A percentile compares a stretch with the other conserved stretches of the same genome.
Evolutionary conservation across 2,888 invertebrate genomes (phyloP).

Genomic region (Choristoneura rosaceana): DNA sequence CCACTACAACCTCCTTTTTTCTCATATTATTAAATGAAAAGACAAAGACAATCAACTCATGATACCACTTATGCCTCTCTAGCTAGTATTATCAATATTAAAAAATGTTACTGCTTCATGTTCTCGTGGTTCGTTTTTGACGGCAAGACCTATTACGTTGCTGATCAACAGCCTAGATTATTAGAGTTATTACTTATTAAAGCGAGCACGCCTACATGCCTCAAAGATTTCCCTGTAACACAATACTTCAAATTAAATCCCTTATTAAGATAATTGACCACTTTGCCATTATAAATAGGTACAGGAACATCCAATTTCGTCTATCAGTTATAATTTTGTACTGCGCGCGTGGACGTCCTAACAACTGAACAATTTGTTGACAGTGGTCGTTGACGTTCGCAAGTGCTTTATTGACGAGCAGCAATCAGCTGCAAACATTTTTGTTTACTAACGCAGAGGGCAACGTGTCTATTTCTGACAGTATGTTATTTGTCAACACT

Average conservation of each 20-base stretch:
- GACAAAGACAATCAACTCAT: no score
- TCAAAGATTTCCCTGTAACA: no score
- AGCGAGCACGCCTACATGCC: no score
- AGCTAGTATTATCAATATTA: no score
- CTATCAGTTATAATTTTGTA: background rate
- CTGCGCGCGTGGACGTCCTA: background rate
- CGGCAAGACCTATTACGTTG: no score
- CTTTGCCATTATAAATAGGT: background rate
- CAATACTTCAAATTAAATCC: background rate
- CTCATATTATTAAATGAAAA: no score
- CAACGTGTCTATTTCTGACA: background rate
- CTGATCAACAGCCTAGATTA: no score
- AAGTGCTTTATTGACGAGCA: background rate
- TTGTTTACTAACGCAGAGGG: background rate
- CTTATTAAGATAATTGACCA: background rate
- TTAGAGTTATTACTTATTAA: no score
- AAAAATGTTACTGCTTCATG: no score
- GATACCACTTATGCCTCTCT: no score
- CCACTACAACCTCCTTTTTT: no score
- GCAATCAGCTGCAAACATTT: background rate
- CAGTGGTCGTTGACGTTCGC: background rate
- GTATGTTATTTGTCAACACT: background rate
- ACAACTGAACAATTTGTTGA: slow-evolving; percentile 2
- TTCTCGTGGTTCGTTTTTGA: no score
- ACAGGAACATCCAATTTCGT: slow-evolving; percentile 5